phyloP scores from a whole-genome alignment of 2,888 invertebrate genomes.

The Drosophila lacicola region DNA sequence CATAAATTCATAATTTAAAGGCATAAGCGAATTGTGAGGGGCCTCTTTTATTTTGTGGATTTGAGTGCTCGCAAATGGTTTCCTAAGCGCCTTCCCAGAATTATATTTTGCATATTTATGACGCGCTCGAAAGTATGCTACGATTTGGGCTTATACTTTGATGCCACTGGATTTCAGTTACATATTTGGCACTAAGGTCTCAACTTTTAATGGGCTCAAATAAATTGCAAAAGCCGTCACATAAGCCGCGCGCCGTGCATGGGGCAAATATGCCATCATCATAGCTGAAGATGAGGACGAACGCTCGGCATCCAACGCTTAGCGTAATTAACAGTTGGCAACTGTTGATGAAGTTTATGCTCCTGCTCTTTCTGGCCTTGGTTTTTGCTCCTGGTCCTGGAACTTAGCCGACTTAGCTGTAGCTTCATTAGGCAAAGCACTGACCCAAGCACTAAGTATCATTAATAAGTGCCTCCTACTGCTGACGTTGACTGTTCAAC shows the following conservation, averaged over 20 bases:
- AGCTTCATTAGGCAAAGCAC: constrained; percentile 61
- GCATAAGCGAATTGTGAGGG: constrained; percentile 27
- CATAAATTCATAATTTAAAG: constrained; percentile 33
- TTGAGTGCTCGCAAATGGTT: constrained; percentile 23
- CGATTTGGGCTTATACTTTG: constrained; percentile 33
- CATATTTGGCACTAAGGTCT: constrained; percentile 20
- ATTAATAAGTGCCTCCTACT: constrained; percentile 70
- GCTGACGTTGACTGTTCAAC: constrained; percentile 61
- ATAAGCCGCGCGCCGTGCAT: constrained; percentile 28
- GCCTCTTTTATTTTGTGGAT: constrained; percentile 10
- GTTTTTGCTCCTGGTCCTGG: constrained; percentile 2
- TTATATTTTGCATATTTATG: constrained; percentile 65
- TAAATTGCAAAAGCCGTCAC: constrained; percentile 49
- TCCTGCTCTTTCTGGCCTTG: neutral
- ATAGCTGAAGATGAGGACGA: constrained; percentile 39
- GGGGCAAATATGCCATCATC: constrained; percentile 21
- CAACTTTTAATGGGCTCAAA: constrained; percentile 65
- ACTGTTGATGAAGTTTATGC: constrained; percentile 66
- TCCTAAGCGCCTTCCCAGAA: constrained; percentile 21
- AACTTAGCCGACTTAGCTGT: constrained; percentile 39
- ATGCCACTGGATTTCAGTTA: constrained; percentile 7
- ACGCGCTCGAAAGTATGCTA: constrained; percentile 60
- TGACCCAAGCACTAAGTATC: constrained; percentile 51
- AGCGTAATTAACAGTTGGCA: constrained; percentile 71
- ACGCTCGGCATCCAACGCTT: constrained; percentile 61